Evolutionary conservation across 2,797 vertebrate genomes (phyloP).

Genomic region (Sitta carolinensis): DNA sequence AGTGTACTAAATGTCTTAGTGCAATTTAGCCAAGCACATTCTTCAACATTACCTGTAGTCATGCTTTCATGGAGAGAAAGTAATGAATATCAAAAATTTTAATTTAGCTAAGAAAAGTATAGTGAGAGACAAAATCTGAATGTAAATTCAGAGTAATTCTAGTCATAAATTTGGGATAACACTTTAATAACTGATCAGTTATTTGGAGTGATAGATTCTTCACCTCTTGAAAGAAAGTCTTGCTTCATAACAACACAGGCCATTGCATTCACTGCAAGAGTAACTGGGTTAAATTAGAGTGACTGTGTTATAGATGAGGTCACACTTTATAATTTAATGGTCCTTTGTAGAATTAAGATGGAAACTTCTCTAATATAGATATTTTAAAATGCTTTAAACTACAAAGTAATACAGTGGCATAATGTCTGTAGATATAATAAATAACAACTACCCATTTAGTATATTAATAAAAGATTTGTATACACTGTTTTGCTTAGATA

Average conservation of each 20-base stretch:
- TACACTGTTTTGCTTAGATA: neutral
- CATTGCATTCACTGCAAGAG: neutral
- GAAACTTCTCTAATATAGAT: neutral
- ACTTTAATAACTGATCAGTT: neutral
- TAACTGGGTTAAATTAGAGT: neutral
- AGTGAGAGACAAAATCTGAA: neutral
- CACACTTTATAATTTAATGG: neutral
- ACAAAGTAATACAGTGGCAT: neutral
- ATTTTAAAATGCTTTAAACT: neutral
- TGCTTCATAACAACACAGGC: neutral
- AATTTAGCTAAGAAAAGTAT: neutral
- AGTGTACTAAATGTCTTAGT: slow-evolving; percentile 31
- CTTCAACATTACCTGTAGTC: neutral
- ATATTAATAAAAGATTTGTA: neutral
- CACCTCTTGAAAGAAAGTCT: neutral
- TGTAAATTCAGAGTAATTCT: neutral
- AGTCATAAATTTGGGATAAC: neutral
- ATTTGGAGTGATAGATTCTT: neutral
- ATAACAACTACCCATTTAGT: neutral
- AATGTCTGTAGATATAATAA: neutral
- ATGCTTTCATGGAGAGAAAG: neutral
- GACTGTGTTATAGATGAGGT: neutral
- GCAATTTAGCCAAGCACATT: slow-evolving; percentile 17
- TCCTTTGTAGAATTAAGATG: neutral
- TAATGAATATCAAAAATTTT: neutral